These are phyloP conservation scores for Yponomeuta cagnagella DNA, from an alignment of 2,888 invertebrate genomes.

Conservation along the genomic window DNA sequence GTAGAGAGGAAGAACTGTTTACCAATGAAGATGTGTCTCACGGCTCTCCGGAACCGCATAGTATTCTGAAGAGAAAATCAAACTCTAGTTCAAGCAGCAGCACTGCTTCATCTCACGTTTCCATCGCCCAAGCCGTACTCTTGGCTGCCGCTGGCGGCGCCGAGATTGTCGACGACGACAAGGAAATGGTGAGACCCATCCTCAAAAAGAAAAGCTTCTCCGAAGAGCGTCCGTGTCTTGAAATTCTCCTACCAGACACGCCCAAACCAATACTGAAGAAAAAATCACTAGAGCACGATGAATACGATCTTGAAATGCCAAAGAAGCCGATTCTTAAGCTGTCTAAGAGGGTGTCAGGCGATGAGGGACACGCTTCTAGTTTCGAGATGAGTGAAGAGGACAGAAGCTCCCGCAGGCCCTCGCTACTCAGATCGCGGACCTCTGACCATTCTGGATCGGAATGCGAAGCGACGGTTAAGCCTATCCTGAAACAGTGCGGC, in stretches of 20 bases:
- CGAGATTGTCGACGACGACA: conserved; percentile 72
- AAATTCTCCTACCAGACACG: conserved; percentile 58
- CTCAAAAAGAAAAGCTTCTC: conserved; percentile 88
- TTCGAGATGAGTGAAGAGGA: conserved; percentile 74
- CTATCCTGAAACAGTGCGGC: conserved; percentile 79
- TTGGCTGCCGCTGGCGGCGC: conserved; percentile 79
- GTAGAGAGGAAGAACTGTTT: conserved; percentile 78
- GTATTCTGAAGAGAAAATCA: conserved; percentile 87
- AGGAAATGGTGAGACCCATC: conserved; percentile 82
- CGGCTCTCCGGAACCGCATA: conserved; percentile 82
- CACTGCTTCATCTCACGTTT: conserved; percentile 79
- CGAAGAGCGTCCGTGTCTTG: conserved; percentile 78
- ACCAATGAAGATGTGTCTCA: conserved; percentile 75
- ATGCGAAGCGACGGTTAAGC: conserved; percentile 75
- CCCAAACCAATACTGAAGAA: conserved; percentile 91
- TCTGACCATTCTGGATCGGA: conserved; percentile 74
- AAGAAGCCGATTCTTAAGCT: conserved; percentile 87
- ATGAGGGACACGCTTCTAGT: conserved; percentile 74
- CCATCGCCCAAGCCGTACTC: conserved; percentile 80
- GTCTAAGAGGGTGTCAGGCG: conserved; percentile 79
- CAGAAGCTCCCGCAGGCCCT: conserved; percentile 73
- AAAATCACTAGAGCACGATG: conserved; percentile 86
- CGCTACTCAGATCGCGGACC: conserved; percentile 72
- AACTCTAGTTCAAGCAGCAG: conserved; percentile 81
- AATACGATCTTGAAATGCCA: conserved; percentile 82